These are phyloP conservation scores for Dryas iulia DNA, from an alignment of 1,140 invertebrate species.

Conservation along the genomic window DNA sequence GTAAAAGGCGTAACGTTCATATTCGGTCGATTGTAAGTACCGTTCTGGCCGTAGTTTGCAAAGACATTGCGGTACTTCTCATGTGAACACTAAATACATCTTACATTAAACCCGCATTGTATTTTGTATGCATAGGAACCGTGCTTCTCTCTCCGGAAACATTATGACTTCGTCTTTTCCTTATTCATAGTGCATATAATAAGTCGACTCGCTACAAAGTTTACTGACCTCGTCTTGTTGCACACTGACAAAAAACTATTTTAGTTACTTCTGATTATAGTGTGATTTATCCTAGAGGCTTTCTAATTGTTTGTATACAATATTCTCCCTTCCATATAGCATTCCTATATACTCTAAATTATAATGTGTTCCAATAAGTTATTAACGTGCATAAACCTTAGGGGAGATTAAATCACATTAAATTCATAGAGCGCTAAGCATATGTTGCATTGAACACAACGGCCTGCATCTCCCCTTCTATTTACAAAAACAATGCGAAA, in stretches of 20 bases:
- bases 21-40: conserved; percentile 36
- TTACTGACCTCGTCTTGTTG: conserved; percentile 40
- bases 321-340: not conserved
- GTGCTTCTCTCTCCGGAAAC: conserved; percentile 44
- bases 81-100: conserved; percentile 57
- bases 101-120: conserved; percentile 46
- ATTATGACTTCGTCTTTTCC: conserved; percentile 28
- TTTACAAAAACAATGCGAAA: conserved; percentile 29
- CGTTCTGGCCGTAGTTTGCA: conserved; percentile 43
- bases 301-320: not conserved
- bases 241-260: not conserved
- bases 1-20: conserved; percentile 45
- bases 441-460: conserved; percentile 11
- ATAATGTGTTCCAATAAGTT: not conserved
- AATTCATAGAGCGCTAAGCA: not conserved
- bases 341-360: not conserved
- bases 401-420: conserved; percentile 1
- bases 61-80: conserved; percentile 56
- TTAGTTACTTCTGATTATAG: not conserved
- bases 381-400: not conserved
- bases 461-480: conserved; percentile 12
- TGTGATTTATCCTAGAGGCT: not conserved
- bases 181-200: conserved; percentile 22
- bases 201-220: conserved; percentile 45
- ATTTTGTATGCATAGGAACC: conserved; percentile 50